Conservation (phyloP, 2,888 invertebrate species). For the Flexamia atlantica region DNA sequence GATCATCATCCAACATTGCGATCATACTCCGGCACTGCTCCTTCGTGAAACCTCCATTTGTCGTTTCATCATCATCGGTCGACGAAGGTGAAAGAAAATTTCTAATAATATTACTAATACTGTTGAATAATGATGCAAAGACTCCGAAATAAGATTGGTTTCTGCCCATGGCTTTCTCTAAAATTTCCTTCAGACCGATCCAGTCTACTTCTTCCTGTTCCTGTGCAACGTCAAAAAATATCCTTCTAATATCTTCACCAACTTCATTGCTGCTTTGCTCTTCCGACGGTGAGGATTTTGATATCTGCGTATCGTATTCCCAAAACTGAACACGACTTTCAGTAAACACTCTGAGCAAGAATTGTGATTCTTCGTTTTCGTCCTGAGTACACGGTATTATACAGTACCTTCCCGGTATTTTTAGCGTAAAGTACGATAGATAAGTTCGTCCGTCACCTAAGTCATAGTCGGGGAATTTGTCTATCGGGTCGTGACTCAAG, state of each 20-base stretch:
- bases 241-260: not conserved
- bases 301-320: not conserved
- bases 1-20: constrained; percentile 6
- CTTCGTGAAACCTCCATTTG: not conserved
- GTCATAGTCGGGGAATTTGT: not conserved
- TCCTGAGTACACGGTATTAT: not conserved
- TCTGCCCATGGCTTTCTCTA: not conserved
- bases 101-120: not conserved
- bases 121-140: not conserved
- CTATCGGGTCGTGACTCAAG: not conserved
- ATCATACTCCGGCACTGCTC: constrained; percentile 13
- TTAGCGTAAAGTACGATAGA: not conserved
- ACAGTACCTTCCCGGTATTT: not conserved
- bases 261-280: not conserved
- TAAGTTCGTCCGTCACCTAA: not conserved
- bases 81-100: not conserved
- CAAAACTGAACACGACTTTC: not conserved
- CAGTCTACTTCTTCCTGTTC: not conserved
- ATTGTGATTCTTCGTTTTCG: not conserved
- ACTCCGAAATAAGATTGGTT: not conserved
- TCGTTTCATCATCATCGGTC: not conserved
- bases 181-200: not conserved
- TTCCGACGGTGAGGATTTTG: not conserved
- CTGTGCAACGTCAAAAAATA: not conserved
- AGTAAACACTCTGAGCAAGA: not conserved